A percentile compares a stretch with the other conserved stretches of the same genome.
These are phyloP conservation scores for Diplodus sargus DNA, from an alignment of 2,797 vertebrate species.

Conservation along the genomic window DNA sequence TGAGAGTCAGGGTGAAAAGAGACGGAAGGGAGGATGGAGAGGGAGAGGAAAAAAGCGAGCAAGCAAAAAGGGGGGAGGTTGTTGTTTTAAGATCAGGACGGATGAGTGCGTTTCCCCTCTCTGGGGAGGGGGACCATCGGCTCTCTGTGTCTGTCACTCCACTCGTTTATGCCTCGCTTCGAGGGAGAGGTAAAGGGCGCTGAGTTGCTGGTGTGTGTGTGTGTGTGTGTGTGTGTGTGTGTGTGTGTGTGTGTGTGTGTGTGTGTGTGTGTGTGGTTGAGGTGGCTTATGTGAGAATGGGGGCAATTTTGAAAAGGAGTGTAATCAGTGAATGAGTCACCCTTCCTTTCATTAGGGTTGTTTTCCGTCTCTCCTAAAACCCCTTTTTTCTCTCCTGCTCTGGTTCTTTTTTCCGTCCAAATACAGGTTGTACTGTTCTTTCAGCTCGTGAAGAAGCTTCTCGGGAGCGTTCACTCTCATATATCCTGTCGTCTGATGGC, in stretches of 20 bases:
- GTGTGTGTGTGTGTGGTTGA: constrained; percentile 15
- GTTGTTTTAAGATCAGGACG: constrained; percentile 88
- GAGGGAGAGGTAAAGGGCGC: constrained; percentile 73
- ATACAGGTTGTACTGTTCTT: constrained; percentile 26
- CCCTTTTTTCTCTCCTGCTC: not conserved
- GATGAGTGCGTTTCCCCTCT: constrained; percentile 81
- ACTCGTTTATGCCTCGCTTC: constrained; percentile 70
- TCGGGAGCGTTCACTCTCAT: not conserved
- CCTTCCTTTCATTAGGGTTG: constrained; percentile 51
- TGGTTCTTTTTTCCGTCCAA: constrained; percentile 16
- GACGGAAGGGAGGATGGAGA: constrained; percentile 31
- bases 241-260: constrained; percentile 18
- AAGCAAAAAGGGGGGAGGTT: constrained; percentile 65
- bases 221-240: constrained; percentile 20
- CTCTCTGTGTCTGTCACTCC: constrained; percentile 83
- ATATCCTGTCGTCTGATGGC: not conserved
- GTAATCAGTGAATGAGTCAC: constrained; percentile 63
- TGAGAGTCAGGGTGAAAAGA: constrained; percentile 45
- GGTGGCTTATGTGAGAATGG: constrained; percentile 45
- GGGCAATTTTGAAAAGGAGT: constrained; percentile 56
- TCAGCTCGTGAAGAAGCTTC: not conserved
- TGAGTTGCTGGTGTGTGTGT: constrained; percentile 33
- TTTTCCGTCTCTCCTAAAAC: constrained; percentile 31
- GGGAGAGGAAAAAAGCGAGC: constrained; percentile 38
- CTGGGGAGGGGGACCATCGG: constrained; percentile 76